Percentiles rank a stretch among this genome's conserved stretches.
phyloP scores from a whole-genome alignment of 1,140 invertebrate species.

The Watersipora subatra region DNA sequence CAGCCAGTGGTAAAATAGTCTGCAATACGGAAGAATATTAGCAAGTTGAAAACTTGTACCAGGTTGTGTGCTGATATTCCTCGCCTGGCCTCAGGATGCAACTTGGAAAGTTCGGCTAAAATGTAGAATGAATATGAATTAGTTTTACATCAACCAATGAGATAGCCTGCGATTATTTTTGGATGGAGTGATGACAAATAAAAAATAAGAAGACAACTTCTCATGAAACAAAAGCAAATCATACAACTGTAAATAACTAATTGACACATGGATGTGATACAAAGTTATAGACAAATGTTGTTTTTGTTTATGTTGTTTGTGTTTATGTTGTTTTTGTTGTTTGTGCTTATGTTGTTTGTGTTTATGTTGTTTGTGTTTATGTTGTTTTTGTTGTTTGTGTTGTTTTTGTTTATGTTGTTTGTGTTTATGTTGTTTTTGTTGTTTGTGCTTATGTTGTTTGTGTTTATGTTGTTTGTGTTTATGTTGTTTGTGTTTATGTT shows the following conservation, averaged over 20 bases:
- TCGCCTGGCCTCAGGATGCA: constrained; percentile 58
- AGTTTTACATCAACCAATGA: constrained; percentile 1
- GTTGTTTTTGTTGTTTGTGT: too few relatives aligned
- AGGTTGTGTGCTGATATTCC: constrained; percentile 49
- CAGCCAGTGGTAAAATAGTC: too few relatives aligned
- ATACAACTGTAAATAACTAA: neutral
- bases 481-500: too few relatives aligned
- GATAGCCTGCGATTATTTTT: neutral
- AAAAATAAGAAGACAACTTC: neutral
- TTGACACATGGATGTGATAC: constrained; percentile 11
- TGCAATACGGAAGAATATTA: too few relatives aligned
- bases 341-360: too few relatives aligned
- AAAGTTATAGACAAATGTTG: constrained; percentile 18
- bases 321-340: too few relatives aligned
- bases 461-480: too few relatives aligned
- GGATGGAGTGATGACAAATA: neutral
- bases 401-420: too few relatives aligned
- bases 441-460: too few relatives aligned
- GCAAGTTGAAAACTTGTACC: constrained; percentile 41
- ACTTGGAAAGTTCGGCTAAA: constrained; percentile 57
- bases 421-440: too few relatives aligned
- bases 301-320: too few relatives aligned
- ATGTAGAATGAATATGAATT: constrained; percentile 24
- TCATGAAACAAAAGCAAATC: neutral
- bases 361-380: too few relatives aligned